phyloP scores from a whole-genome alignment of 2,113 vertebrate species.

The Hydrolagus affinis region DNA sequence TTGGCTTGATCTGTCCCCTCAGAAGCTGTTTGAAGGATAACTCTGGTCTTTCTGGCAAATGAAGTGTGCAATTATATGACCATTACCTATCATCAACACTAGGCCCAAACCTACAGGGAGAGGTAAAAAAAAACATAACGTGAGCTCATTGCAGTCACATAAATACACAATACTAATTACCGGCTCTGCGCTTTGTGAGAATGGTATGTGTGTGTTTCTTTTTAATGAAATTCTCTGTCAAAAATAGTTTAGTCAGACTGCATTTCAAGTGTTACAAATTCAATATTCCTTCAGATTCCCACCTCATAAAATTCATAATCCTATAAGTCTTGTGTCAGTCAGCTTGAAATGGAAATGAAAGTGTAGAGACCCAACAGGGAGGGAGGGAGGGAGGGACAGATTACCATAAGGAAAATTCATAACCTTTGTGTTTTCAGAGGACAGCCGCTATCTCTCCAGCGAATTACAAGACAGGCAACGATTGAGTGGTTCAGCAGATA shows the following conservation, averaged over 20 bases:
- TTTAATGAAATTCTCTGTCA: not conserved
- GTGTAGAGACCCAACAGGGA: no score
- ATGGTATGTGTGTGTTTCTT: not conserved
- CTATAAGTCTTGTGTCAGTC: not conserved
- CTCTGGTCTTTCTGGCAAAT: conserved; percentile 49
- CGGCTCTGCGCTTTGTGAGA: not conserved
- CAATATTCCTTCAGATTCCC: not conserved
- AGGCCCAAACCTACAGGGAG: conserved; percentile 50
- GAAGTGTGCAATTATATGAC: conserved; percentile 60
- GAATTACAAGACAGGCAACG: no score
- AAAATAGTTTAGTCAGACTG: not conserved
- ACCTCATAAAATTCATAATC: not conserved
- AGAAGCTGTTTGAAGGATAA: conserved; percentile 47
- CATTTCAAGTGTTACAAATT: not conserved
- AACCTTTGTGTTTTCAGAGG: no score
- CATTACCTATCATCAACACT: conserved; percentile 61
- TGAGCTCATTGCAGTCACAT: not conserved
- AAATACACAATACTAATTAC: not conserved
- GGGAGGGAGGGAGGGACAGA: no score
- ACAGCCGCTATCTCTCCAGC: no score
- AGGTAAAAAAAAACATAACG: not conserved
- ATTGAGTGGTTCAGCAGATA: no score
- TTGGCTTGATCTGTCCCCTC: conserved; percentile 35
- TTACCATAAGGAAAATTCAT: no score
- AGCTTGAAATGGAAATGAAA: no score